Conservation (phyloP, 2,797 vertebrate genomes). For the Trematomus bernacchii region DNA sequence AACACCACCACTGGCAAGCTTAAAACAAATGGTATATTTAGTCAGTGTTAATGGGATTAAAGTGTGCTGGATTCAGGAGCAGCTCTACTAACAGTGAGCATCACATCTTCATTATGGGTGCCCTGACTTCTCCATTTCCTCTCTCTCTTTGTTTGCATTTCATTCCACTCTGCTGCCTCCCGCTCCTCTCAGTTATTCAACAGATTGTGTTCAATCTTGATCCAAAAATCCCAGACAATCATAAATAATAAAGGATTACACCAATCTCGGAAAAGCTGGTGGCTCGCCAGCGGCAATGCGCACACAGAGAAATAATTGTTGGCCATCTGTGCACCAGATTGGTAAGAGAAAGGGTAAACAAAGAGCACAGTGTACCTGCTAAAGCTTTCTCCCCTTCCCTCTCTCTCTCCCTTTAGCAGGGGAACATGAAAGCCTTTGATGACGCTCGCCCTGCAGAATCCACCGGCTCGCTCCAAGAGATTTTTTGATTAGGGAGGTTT, state of each 20-base stretch:
- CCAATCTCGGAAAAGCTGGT: conserved; percentile 84
- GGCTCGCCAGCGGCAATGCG: conserved; percentile 80
- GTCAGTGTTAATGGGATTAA: conserved; percentile 87
- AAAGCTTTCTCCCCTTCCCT: conserved; percentile 63
- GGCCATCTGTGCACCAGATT: conserved; percentile 88
- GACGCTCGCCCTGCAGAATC: conserved; percentile 74
- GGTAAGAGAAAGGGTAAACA: conserved; percentile 86
- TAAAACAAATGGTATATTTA: conserved; percentile 91
- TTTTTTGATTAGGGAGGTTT: conserved; percentile 79
- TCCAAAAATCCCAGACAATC: conserved; percentile 87
- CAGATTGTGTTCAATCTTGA: conserved; percentile 87
- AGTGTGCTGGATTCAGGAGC: conserved; percentile 82
- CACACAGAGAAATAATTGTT: conserved; percentile 87
- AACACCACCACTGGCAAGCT: conserved; percentile 85
- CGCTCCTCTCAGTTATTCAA: conserved; percentile 81
- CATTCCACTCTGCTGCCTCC: conserved; percentile 75
- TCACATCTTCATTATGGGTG: conserved; percentile 85
- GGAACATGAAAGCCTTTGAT: conserved; percentile 80
- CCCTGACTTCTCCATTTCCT: conserved; percentile 76
- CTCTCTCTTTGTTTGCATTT: conserved; percentile 83
- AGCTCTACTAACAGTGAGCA: conserved; percentile 77
- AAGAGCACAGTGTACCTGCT: conserved; percentile 85
- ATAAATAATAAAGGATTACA: conserved; percentile 91
- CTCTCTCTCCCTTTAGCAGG: conserved; percentile 56
- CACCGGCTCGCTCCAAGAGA: conserved; percentile 68